These are phyloP conservation scores for Ornithoptera alexandrae DNA, from an alignment of 2,888 invertebrate species.

Conservation along the genomic window DNA sequence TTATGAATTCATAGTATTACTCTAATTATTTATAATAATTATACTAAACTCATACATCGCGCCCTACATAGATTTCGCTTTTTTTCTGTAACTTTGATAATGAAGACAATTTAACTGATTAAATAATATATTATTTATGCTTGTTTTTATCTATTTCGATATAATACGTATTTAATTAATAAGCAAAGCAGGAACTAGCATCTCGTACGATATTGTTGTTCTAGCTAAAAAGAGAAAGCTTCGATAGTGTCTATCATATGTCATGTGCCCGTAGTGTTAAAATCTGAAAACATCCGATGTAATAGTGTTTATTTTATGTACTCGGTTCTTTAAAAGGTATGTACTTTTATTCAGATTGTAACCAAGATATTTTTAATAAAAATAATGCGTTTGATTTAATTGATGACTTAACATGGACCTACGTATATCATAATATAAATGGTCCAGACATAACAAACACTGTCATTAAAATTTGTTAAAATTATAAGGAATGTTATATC, in stretches of 20 bases:
- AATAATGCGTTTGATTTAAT: background rate
- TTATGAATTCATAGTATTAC: slow-evolving; percentile 1
- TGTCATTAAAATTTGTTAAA: too few species aligned
- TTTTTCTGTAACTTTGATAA: background rate
- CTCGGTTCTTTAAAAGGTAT: background rate
- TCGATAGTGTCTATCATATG: slow-evolving; percentile 42
- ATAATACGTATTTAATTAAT: slow-evolving; percentile 33
- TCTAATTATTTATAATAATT: background rate
- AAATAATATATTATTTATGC: background rate
- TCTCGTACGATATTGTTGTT: slow-evolving; percentile 50
- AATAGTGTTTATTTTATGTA: background rate
- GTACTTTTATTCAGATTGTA: background rate
- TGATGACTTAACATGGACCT: too few species aligned
- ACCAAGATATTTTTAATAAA: background rate
- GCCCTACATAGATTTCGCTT: background rate
- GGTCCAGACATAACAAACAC: too few species aligned
- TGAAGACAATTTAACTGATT: background rate
- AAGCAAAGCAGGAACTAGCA: slow-evolving; percentile 52
- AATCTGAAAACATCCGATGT: slow-evolving; percentile 29
- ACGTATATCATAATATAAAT: too few species aligned
- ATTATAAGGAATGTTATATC: too few species aligned
- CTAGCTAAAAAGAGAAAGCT: slow-evolving; percentile 53
- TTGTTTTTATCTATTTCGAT: background rate
- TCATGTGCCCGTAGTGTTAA: slow-evolving; percentile 44
- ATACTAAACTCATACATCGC: background rate